phyloP scores from a whole-genome alignment of 1,140 invertebrate genomes.

The Aphaenogaster floridana region DNA sequence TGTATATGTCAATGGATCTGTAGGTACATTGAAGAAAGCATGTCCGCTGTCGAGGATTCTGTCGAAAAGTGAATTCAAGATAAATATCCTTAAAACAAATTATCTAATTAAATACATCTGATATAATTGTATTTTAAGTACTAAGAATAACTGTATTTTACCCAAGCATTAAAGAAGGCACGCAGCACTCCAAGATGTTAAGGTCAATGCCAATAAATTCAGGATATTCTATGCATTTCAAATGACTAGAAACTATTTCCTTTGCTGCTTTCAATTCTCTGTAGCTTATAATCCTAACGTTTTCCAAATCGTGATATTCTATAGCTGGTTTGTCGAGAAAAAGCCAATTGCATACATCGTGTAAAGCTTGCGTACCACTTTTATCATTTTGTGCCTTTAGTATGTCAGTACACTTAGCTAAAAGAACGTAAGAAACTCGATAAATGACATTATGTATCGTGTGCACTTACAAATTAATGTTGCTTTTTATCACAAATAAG shows the following conservation, averaged over 20 bases:
- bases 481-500: not conserved
- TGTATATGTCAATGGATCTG: conserved; percentile 13
- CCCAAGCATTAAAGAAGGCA: conserved; percentile 81
- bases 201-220: conserved; percentile 79
- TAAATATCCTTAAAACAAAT: conserved; percentile 23
- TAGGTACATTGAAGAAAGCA: conserved; percentile 77
- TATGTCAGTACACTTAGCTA: conserved; percentile 7
- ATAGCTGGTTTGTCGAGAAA: conserved; percentile 68
- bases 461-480: not conserved
- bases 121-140: not conserved
- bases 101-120: conserved; percentile 14
- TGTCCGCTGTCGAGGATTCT: conserved; percentile 77
- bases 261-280: conserved; percentile 64
- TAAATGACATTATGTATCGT: not conserved
- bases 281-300: conserved; percentile 70
- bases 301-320: conserved; percentile 77
- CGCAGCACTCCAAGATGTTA: conserved; percentile 74
- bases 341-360: conserved; percentile 69
- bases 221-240: conserved; percentile 58
- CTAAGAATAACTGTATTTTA: conserved; percentile 61
- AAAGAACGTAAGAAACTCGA: not conserved
- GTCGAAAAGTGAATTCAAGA: conserved; percentile 59
- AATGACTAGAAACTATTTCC: conserved; percentile 56
- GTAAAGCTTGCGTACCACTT: conserved; percentile 30
- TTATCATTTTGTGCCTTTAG: conserved; percentile 6